A percentile compares a stretch with the other conserved stretches of the same genome.
Conservation (phyloP, 53 echinoderm and acorn worm genomes). For the Luidia sarsii region DNA sequence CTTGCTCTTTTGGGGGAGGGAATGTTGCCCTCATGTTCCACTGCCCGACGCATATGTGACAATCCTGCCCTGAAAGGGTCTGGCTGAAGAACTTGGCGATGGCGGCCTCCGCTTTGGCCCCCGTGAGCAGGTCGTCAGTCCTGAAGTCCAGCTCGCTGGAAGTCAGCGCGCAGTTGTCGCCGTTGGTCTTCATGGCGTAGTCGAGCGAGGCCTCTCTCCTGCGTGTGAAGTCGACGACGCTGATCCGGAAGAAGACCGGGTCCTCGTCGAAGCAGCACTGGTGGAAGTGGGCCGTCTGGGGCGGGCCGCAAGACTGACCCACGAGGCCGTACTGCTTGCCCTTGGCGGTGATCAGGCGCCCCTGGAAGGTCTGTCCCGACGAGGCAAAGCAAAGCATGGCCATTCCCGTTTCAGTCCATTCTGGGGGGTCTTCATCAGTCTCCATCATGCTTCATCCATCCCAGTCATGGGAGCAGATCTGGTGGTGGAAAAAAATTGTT, state of each 20-base stretch:
- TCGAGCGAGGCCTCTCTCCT: slow-evolving; percentile 50
- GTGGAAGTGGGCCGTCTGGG: slow-evolving; percentile 61
- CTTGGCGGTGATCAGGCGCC: slow-evolving; percentile 49
- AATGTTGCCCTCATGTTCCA: slow-evolving; percentile 50
- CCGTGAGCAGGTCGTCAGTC: slow-evolving; percentile 63
- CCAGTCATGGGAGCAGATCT: not conserved
- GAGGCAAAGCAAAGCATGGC: slow-evolving; percentile 69
- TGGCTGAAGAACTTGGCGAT: slow-evolving; percentile 59
- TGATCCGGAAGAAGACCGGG: slow-evolving; percentile 66
- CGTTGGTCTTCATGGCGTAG: slow-evolving; percentile 70
- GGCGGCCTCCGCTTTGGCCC: slow-evolving; percentile 55
- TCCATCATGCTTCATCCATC: slow-evolving; percentile 13
- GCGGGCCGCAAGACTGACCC: slow-evolving; percentile 49
- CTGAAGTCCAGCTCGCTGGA: slow-evolving; percentile 61
- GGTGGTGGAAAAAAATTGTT: too few species aligned
- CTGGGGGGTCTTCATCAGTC: not conserved
- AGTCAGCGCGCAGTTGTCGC: slow-evolving; percentile 73
- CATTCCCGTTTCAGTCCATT: slow-evolving; percentile 23
- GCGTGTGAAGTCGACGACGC: slow-evolving; percentile 49
- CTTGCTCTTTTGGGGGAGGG: not conserved
- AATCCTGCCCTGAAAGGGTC: slow-evolving; percentile 54
- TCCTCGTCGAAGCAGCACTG: slow-evolving; percentile 81
- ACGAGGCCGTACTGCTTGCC: slow-evolving; percentile 70
- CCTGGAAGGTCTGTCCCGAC: slow-evolving; percentile 59
- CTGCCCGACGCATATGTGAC: slow-evolving; percentile 65